Base-by-base conservation (phyloP, 1,140 invertebrate genomes). In the Apocrypta bakeri region DNA sequence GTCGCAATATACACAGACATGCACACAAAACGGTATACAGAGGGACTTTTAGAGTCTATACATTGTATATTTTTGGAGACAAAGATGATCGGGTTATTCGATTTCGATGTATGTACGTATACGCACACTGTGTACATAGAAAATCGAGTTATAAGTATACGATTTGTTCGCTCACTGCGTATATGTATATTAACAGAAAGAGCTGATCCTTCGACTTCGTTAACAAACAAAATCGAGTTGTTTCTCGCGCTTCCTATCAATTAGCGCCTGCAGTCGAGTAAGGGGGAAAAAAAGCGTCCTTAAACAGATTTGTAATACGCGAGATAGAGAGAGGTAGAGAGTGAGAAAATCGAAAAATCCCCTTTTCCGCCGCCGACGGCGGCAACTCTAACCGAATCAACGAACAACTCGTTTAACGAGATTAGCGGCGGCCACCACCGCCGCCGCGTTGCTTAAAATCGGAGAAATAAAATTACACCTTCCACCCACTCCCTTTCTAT, bases 371-470 rank as follows among this genome's bases (percentile, higher is more conserved):
- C 7, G 24, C 40, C 64, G 40, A 31, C 75, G 29, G 84, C 82
- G 82, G 68, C 83, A 75, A 79, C 76, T 90, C 90, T 92, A 92
- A 92, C 88, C 86, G 85, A 90, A 89, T 92, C 92, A 92, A 87
- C 89, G 90, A 91, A 91, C 90, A 92, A 91, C 91, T 92, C 90
- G 88, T 91, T 92, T 92, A 92, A 92, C 89, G 85, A 90, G 91
- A 91, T 92, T 92, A 91, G 87, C 87, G 88, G 31, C 63, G 88
- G 85, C 86, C 85, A 87, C 88, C 12, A 42, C 21, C 17, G 71
- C 3, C 37, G 40, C 17, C 40, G 87, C 88, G 87, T 88, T 88
- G 88, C 89, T 90, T 90, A 89, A 91, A 92, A 90, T 90, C 87
- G 85, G 87, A 90, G 88, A 90, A 91, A 91, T 89, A 89, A 89